Evolutionary conservation across 2,113 vertebrate genomes (phyloP).

Genomic region (Tragelaphus imberbis): DNA sequence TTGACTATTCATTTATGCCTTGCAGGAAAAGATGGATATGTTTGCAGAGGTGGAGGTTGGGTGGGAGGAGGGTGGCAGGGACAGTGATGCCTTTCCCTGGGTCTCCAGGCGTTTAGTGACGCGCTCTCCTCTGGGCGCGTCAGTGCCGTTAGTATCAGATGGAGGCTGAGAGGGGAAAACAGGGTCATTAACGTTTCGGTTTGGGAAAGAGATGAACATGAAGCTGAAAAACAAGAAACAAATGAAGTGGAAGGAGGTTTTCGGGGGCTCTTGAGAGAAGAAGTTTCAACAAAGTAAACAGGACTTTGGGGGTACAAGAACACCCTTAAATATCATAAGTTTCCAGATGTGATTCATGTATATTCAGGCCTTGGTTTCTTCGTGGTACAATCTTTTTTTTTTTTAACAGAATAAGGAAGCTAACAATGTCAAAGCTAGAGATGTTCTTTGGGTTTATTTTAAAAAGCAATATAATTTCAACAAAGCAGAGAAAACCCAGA

Average conservation of each 20-base stretch:
- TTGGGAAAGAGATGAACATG: not conserved
- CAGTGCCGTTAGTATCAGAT: not conserved
- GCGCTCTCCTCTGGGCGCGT: not conserved
- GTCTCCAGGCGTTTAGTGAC: not conserved
- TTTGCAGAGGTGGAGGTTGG: not conserved
- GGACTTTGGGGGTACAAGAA: not conserved
- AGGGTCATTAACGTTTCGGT: not conserved
- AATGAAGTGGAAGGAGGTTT: not conserved
- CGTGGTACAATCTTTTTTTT: not conserved
- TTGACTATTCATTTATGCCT: not conserved
- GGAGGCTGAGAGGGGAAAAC: not conserved
- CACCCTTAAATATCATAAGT: rapidly evolving
- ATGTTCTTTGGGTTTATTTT: not conserved
- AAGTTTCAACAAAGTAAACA: not conserved
- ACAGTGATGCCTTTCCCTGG: not conserved
- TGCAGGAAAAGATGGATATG: not conserved
- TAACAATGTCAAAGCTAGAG: not conserved
- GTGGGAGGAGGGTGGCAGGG: not conserved
- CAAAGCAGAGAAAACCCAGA: not conserved
- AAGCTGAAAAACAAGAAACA: not conserved
- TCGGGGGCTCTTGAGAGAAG: not conserved
- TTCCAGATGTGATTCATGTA: not conserved
- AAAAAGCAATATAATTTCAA: not conserved
- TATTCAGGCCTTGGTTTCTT: not conserved
- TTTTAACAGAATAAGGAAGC: not conserved